Evolutionary conservation across 2,888 invertebrate species (phyloP).

Genomic region (Limnephilus marmoratus): DNA sequence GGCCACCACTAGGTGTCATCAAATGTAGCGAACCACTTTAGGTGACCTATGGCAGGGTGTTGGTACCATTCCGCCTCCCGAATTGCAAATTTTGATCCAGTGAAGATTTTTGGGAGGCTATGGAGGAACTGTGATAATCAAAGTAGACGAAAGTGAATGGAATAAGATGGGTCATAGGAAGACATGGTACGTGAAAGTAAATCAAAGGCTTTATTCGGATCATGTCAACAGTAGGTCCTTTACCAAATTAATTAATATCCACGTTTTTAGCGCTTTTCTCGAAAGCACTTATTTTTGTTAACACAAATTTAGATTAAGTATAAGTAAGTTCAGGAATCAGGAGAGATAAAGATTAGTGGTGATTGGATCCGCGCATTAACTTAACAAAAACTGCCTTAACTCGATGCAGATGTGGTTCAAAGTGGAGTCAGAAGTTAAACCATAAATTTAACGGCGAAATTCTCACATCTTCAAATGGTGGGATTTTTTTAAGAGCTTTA

Average conservation of each 20-base stretch:
- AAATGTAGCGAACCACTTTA: no score
- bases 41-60: no score
- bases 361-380: not conserved
- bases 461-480: not conserved
- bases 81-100: no score
- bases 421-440: not conserved
- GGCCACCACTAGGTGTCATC: no score
- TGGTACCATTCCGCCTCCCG: no score
- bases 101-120: no score
- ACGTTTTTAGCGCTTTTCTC: not conserved
- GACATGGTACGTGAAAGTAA: no score
- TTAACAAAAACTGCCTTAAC: not conserved
- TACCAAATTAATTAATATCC: not conserved
- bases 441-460: conserved; percentile 14
- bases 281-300: not conserved
- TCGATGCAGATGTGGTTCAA: not conserved
- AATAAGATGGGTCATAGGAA: no score
- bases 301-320: not conserved
- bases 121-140: no score
- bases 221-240: no score
- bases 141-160: no score
- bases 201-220: no score
- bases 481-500: not conserved
- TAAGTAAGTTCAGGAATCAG: not conserved
- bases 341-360: not conserved